Conservation (phyloP, 2,797 vertebrate species). For the Mormyrus proboscirostris region DNA sequence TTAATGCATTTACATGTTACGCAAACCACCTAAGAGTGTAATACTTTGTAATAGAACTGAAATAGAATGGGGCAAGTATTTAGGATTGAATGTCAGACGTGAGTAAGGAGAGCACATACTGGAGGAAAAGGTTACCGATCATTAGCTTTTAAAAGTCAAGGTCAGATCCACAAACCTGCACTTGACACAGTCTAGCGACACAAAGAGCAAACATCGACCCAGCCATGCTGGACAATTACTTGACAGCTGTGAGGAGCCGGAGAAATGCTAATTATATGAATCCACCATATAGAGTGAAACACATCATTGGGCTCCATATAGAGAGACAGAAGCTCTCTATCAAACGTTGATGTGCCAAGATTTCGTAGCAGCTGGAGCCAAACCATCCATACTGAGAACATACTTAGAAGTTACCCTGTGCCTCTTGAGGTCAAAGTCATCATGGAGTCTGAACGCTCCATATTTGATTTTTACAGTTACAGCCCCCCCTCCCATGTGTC, state of each 20-base stretch:
- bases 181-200: not conserved
- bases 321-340: not conserved
- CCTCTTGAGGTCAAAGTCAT: not conserved
- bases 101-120: not conserved
- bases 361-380: not conserved
- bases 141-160: slow-evolving; percentile 8
- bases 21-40: not conserved
- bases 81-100: not conserved
- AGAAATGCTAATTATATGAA: not conserved
- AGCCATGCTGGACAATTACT: not conserved
- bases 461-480: not conserved
- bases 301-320: not conserved
- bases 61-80: not conserved
- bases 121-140: not conserved
- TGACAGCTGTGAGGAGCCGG: not conserved
- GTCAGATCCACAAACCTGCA: not conserved
- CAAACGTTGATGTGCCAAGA: not conserved
- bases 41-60: not conserved
- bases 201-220: not conserved
- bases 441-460: not conserved
- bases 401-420: not conserved
- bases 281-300: not conserved
- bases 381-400: not conserved
- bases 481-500: not conserved
- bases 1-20: not conserved